A percentile compares a stretch with the other conserved stretches of the same genome.
Evolutionary conservation across 2,113 vertebrate genomes (phyloP).

Genomic region (Dasyornis broadbenti): DNA sequence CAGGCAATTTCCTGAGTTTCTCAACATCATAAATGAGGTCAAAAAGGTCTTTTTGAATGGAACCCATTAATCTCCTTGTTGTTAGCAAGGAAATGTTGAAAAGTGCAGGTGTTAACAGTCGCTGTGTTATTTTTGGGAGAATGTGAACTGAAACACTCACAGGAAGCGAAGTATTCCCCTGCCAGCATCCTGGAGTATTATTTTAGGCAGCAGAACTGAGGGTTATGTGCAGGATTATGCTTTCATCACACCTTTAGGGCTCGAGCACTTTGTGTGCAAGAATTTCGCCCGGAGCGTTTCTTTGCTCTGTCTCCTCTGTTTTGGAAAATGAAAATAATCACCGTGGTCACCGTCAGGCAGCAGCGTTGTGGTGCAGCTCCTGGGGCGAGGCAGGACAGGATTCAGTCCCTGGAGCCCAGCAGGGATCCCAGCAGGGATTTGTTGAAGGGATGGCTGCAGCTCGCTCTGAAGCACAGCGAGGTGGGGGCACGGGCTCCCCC

Average conservation of each 20-base stretch:
- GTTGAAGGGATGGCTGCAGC: neutral
- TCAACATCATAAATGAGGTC: slow-evolving; percentile 73
- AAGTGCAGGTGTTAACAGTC: slow-evolving; percentile 79
- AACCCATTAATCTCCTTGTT: slow-evolving; percentile 76
- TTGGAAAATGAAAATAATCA: slow-evolving; percentile 7
- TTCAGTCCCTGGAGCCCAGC: neutral
- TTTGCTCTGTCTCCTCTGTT: neutral
- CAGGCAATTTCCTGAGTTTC: slow-evolving; percentile 72
- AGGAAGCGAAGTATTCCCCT: slow-evolving; percentile 74
- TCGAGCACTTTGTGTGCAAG: slow-evolving; percentile 45
- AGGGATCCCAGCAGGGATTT: neutral
- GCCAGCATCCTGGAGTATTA: slow-evolving; percentile 79
- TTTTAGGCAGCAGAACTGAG: slow-evolving; percentile 80
- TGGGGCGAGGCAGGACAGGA: neutral
- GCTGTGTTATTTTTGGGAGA: slow-evolving; percentile 80
- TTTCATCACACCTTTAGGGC: slow-evolving; percentile 76
- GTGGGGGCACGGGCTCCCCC: neutral
- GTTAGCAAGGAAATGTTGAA: slow-evolving; percentile 69
- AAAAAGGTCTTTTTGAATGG: slow-evolving; percentile 69
- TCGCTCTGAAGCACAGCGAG: neutral
- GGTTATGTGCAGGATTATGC: slow-evolving; percentile 60
- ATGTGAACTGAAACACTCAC: slow-evolving; percentile 72
- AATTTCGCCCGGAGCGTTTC: slow-evolving; percentile 43
- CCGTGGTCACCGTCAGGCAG: neutral
- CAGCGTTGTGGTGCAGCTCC: rapidly evolving